Evolutionary conservation across 2,888 invertebrate genomes (phyloP).

Genomic region (Listrodromus nycthemerus): DNA sequence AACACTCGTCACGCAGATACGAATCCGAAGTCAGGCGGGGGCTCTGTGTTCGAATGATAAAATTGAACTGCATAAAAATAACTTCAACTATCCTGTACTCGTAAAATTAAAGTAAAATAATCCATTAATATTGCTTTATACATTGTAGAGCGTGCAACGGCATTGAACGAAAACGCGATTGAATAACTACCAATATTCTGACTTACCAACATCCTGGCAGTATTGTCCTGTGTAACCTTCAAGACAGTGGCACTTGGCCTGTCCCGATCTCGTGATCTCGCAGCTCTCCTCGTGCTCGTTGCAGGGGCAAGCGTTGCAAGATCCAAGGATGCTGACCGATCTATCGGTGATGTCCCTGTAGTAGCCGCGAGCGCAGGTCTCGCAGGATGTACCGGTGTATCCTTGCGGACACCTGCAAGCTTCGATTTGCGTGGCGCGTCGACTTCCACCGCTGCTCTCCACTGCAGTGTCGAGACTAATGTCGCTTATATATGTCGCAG

Average conservation of each 20-base stretch:
- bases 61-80: not conserved
- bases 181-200: slow-evolving; percentile 5
- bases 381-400: slow-evolving; percentile 94
- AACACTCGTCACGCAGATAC: not conserved
- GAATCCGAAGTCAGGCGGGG: not conserved
- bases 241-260: slow-evolving; percentile 89
- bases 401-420: slow-evolving; percentile 93
- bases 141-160: not conserved
- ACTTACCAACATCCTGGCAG: slow-evolving; percentile 87
- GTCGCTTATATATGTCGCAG: slow-evolving; percentile 91
- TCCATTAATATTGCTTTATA: not conserved
- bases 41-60: not conserved
- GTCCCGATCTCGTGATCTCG: slow-evolving; percentile 84
- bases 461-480: slow-evolving; percentile 95
- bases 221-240: slow-evolving; percentile 89
- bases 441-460: slow-evolving; percentile 87
- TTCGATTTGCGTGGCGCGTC: slow-evolving; percentile 92
- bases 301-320: slow-evolving; percentile 92
- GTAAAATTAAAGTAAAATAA: not conserved
- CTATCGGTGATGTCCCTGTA: slow-evolving; percentile 88
- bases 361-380: slow-evolving; percentile 89
- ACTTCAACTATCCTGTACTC: not conserved
- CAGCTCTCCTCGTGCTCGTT: slow-evolving; percentile 90
- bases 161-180: slow-evolving; percentile 19
- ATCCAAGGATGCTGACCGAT: slow-evolving; percentile 85